Evolutionary conservation across 1,140 invertebrate genomes (phyloP).

Genomic region (Leptinotarsa texana): DNA sequence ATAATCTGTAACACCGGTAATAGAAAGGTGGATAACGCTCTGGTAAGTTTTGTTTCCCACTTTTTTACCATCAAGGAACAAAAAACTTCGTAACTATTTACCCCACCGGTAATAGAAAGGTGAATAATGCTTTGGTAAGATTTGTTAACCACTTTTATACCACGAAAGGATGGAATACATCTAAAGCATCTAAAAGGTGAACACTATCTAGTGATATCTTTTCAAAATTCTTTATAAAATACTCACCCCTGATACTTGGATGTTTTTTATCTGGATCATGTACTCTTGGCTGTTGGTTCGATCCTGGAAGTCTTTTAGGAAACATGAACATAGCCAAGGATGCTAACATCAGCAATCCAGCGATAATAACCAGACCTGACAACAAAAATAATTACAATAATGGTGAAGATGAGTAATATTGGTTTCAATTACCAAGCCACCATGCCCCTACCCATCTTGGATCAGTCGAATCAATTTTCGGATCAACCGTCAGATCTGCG

Average conservation of each 20-base stretch:
- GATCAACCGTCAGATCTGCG: conserved; percentile 75
- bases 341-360: conserved; percentile 75
- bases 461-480: conserved; percentile 79
- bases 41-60: too few species aligned
- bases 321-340: conserved; percentile 88
- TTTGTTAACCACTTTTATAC: too few species aligned
- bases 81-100: too few species aligned
- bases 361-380: conserved; percentile 77
- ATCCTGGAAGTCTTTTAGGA: conserved; percentile 68
- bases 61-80: too few species aligned
- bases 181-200: too few species aligned
- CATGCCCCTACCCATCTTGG: conserved; percentile 90
- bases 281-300: conserved; percentile 55
- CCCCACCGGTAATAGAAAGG: too few species aligned
- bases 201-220: neutral
- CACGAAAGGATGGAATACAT: too few species aligned
- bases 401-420: neutral
- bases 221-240: neutral
- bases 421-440: conserved; percentile 76
- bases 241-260: conserved; percentile 61
- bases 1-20: too few species aligned
- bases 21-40: too few species aligned
- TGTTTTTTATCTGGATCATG: conserved; percentile 59
- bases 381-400: neutral
- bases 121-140: too few species aligned